phyloP scores from a whole-genome alignment of 2,797 vertebrate genomes.

The Sandelia bainsii region DNA sequence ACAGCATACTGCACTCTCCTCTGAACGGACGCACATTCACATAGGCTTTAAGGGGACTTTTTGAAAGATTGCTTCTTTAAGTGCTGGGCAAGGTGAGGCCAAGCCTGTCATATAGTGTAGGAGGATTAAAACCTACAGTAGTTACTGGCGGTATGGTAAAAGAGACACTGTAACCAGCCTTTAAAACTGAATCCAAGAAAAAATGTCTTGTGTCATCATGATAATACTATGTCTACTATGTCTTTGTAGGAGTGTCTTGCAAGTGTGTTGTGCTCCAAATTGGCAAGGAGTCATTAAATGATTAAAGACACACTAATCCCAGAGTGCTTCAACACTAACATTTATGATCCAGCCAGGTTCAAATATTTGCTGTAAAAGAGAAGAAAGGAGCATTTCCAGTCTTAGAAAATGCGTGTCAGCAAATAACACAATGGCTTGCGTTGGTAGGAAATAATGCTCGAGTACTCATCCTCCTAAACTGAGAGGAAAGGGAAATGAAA shows the following conservation, averaged over 20 bases:
- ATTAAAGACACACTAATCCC: constrained; percentile 70
- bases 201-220: constrained; percentile 62
- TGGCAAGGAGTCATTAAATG: constrained; percentile 64
- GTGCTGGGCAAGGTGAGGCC: constrained; percentile 89
- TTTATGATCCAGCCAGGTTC: constrained; percentile 68
- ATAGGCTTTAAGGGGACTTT: constrained; percentile 84
- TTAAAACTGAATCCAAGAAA: constrained; percentile 62
- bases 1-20: constrained; percentile 78
- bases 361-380: constrained; percentile 67
- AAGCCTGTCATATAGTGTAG: constrained; percentile 82
- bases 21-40: constrained; percentile 80
- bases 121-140: constrained; percentile 79
- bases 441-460: constrained; percentile 75
- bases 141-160: constrained; percentile 47
- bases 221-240: constrained; percentile 53
- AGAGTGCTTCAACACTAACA: constrained; percentile 56
- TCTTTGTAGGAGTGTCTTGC: constrained; percentile 46
- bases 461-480: constrained; percentile 70
- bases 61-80: constrained; percentile 90
- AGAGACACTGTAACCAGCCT: constrained; percentile 61
- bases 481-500: constrained; percentile 83
- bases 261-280: constrained; percentile 57
- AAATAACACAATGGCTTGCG: constrained; percentile 79
- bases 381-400: constrained; percentile 72
- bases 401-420: constrained; percentile 77